Base-by-base conservation (phyloP, 2,888 invertebrate genomes). In the Plebejus anna region DNA sequence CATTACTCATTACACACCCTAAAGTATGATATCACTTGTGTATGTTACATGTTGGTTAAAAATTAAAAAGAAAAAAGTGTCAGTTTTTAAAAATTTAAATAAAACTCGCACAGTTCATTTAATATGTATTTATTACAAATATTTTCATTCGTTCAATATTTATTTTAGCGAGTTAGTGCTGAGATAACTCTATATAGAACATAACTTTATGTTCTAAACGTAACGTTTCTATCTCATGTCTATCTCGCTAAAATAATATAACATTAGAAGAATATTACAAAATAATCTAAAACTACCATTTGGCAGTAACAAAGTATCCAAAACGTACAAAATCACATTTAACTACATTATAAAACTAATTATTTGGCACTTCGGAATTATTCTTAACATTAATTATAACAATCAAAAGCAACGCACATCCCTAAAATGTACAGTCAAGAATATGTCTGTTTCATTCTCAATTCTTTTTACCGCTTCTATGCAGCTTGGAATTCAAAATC, bases 321-420 rank as follows among this genome's bases (percentile, higher is more conserved):
- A 47, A 75, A 16, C 66, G 4, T 47, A 75, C 51, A 72, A 76
- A 76, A 73, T 73, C 73, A 72, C 70, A 66, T 51, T 32, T 61
- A 61, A 66, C 47, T 57, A 75, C 38, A n/a, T 11, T 38, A 61
- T 22, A 71, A 77, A 57, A 9, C 42, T 66, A 75, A 66, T 47
- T 75, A 51, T 75, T 75, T 75, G 77, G 75, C 61, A 75, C 61
- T 72, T 42, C 47, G 75, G 59, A 47, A 75, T 77, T 42, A 66
- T 42, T 22, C 55, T 77, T 70, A 76, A 70, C 16, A 55, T 55
- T n/a, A n/a, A n/a, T 55, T 16, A 16, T 55, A 55, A 55, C 55
- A 55, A 55, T 55, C 55, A 55, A 55, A 47, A 55, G 55, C 55
- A 55, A 55, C 55, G 55, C 55, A 55, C 55, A 55, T 16, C 51